Conservation (phyloP, 2,888 invertebrate genomes). For the Cantharis flavilabris region DNA sequence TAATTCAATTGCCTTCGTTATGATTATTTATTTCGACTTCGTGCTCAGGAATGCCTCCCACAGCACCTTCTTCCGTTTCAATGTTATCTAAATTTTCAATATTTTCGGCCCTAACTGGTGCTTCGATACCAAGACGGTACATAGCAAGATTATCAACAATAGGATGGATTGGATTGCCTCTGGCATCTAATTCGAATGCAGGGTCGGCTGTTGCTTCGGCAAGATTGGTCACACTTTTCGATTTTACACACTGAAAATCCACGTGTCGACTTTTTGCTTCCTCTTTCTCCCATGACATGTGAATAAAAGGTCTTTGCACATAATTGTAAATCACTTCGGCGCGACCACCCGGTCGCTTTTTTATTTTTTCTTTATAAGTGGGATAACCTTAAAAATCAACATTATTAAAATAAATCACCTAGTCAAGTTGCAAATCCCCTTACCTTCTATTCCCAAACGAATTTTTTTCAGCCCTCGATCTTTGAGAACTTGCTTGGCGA, state of each 20-base stretch:
- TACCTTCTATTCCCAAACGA: slow-evolving; percentile 92
- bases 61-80: slow-evolving; percentile 53
- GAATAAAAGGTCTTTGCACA: slow-evolving; percentile 97
- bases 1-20: slow-evolving; percentile 16
- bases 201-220: slow-evolving; percentile 95
- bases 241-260: slow-evolving; percentile 98
- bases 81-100: slow-evolving; percentile 41
- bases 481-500: slow-evolving; percentile 98
- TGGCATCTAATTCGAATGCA: slow-evolving; percentile 68
- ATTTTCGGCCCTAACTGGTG: slow-evolving; percentile 39
- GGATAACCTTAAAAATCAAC: slow-evolving; percentile 72
- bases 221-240: slow-evolving; percentile 95
- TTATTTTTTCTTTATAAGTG: slow-evolving; percentile 98
- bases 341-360: slow-evolving; percentile 90
- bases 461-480: slow-evolving; percentile 99
- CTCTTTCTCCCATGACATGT: slow-evolving; percentile 99
- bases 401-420: neutral
- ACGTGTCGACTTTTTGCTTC: slow-evolving; percentile 99
- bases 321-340: slow-evolving; percentile 99
- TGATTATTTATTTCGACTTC: slow-evolving; percentile 7
- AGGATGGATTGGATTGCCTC: slow-evolving; percentile 56
- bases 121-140: slow-evolving; percentile 37
- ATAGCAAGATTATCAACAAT: slow-evolving; percentile 46
- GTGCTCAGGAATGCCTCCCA: slow-evolving; percentile 41
- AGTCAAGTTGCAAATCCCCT: neutral